Evolutionary conservation across 2,888 invertebrate species (phyloP), one percentile per base, ranked within the genome.

Genomic region (Lepidocyrtoides sp.): DNA sequence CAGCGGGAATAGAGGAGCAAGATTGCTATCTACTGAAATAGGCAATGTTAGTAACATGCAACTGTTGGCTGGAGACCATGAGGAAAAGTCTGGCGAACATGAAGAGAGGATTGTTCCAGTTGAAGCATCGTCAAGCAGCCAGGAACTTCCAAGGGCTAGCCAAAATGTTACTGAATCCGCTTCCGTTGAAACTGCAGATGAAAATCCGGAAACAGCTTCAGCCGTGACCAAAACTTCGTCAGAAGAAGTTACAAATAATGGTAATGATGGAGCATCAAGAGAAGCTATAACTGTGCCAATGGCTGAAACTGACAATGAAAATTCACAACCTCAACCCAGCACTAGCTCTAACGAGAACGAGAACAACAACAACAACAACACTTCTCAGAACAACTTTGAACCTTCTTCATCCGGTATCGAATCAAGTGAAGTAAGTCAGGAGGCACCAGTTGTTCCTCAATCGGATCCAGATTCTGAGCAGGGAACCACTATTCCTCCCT

Each of bases 141-240:
- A 86, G 10, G 77, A 86, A 41, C 51, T 20, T 2, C 12, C 72
- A 36, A 72, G 54, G 14, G n/a, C 66, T 10, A 69, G 82, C 36
- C 69, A 69, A 26, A 89, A 90, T 32, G 90, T 48, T n/a, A 90
- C 90, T 14, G 90, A 90, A 63, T 44, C 90, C 7, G 90, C 90
- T 44, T 83, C 89, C 4, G 66, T 90, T 17, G 90, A 90, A 20
- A 90, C 90, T 12, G 75, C 90, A 5, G 90, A 90, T 79, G 90
- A 90, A 26, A 90, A 90, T 1, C 84, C 90, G 8, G 84, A 66
- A 44, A 66, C 48, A 5, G 90, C 84, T 51, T 72, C 77, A 0
- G 90, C 20, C 14, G 86, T 83, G 0, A 90, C 90, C 17, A 83
- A 83, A 8, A 48, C 44, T 0, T 82, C 89, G 14, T 69, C 83